Conservation (phyloP, 2,113 vertebrate genomes). For the Ailuropoda melanoleuca region DNA sequence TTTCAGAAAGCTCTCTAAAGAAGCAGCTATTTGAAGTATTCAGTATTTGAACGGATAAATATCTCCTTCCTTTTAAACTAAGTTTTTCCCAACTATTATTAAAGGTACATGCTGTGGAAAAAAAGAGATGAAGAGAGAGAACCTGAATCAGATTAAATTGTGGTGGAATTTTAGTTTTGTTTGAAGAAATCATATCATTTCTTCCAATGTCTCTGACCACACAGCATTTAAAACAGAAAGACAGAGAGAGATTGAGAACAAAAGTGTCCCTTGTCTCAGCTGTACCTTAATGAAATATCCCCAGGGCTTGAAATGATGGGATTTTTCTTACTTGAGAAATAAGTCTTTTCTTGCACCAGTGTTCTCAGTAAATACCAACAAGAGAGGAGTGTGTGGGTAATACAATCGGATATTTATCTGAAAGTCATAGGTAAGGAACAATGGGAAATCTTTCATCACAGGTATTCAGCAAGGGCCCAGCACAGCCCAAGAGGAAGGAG, state of each 20-base stretch:
- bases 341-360: slow-evolving; percentile 64
- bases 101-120: not conserved
- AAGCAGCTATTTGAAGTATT: slow-evolving; percentile 34
- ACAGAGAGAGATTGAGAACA: not conserved
- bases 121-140: not conserved
- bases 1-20: slow-evolving; percentile 48
- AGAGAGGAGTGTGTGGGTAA: slow-evolving; percentile 46
- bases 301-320: slow-evolving; percentile 63
- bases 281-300: slow-evolving; percentile 67
- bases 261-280: not conserved
- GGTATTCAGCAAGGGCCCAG: slow-evolving; percentile 50
- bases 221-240: not conserved
- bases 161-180: slow-evolving; percentile 52
- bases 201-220: not conserved
- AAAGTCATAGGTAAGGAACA: slow-evolving; percentile 75
- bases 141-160: slow-evolving; percentile 30
- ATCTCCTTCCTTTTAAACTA: slow-evolving; percentile 54
- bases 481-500: slow-evolving; percentile 73
- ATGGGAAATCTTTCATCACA: slow-evolving; percentile 66
- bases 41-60: slow-evolving; percentile 50
- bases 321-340: slow-evolving; percentile 71
- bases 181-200: slow-evolving; percentile 16
- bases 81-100: slow-evolving; percentile 42
- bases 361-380: slow-evolving; percentile 64
- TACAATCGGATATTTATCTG: slow-evolving; percentile 72